phyloP scores from a whole-genome alignment of 1,140 invertebrate species.

The Portunus trituberculatus region DNA sequence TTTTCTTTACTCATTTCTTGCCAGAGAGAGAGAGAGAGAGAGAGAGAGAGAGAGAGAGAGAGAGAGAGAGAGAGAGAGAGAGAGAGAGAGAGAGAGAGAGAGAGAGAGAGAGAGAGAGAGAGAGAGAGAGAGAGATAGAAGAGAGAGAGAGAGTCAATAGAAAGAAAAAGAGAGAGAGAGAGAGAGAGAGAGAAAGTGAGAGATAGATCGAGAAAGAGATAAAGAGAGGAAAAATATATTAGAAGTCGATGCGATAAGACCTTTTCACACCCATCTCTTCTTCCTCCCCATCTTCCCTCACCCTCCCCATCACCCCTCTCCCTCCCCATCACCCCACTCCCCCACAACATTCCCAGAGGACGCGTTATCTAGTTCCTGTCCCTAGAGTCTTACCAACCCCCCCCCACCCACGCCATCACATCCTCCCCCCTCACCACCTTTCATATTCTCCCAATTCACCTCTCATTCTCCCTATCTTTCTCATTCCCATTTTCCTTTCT shows the following conservation, averaged over 20 bases:
- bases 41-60: not conserved
- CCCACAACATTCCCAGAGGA: not conserved
- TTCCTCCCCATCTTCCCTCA: no score
- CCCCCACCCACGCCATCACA: no score
- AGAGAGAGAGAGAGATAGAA: no score
- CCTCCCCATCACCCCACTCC: not conserved
- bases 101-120: not conserved
- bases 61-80: not conserved
- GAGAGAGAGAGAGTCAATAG: not conserved
- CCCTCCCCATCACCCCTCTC: not conserved
- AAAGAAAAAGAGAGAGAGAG: not conserved
- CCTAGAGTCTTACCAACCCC: no score
- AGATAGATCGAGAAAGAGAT: not conserved
- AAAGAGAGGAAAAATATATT: not conserved
- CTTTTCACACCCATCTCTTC: no score
- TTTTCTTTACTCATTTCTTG: no score
- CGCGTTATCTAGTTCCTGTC: not conserved
- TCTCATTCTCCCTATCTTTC: not conserved
- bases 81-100: not conserved
- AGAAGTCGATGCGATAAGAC: constrained; percentile 8
- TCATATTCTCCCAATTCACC: not conserved
- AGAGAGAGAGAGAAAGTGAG: not conserved
- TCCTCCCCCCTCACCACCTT: no score
- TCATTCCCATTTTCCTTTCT: not conserved
- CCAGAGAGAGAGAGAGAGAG: no score